Evolutionary conservation across 2,113 vertebrate genomes (phyloP).

Genomic region (Leptobrachium leishanense): DNA sequence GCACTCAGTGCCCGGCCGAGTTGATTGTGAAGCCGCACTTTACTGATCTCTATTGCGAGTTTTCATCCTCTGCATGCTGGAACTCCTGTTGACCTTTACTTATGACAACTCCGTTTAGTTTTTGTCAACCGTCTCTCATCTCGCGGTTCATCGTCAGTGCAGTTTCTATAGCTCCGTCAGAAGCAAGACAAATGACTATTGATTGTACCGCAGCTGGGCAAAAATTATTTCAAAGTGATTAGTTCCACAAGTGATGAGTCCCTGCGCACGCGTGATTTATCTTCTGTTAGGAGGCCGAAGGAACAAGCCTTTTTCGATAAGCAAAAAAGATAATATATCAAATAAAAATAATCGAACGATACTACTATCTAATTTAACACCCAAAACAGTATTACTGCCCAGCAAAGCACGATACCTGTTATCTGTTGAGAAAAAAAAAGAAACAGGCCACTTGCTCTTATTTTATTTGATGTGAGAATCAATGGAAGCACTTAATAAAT

Average conservation of each 20-base stretch:
- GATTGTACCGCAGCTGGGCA: constrained; percentile 16
- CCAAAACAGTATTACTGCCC: too few species aligned
- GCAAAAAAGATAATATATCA: too few species aligned
- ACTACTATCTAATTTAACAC: too few species aligned
- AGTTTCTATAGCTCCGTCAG: not conserved
- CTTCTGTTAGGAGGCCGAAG: not conserved
- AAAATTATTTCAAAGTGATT: constrained; percentile 12
- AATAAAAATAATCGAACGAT: too few species aligned
- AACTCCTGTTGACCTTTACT: constrained; percentile 1
- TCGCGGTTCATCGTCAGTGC: not conserved
- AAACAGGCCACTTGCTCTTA: too few species aligned
- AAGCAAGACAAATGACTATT: constrained; percentile 22
- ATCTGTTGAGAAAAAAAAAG: too few species aligned
- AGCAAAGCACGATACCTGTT: too few species aligned
- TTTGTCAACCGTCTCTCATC: not conserved
- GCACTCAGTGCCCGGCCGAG: not conserved
- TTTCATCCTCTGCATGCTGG: not conserved
- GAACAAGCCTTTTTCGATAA: not conserved
- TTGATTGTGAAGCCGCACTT: not conserved
- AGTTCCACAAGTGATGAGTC: not conserved
- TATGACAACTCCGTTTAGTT: not conserved
- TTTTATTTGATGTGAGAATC: too few species aligned
- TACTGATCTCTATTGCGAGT: not conserved
- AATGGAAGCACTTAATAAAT: too few species aligned
- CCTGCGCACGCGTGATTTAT: not conserved